Conservation (phyloP, 23 tunicate genomes). For the Styela plicata region DNA sequence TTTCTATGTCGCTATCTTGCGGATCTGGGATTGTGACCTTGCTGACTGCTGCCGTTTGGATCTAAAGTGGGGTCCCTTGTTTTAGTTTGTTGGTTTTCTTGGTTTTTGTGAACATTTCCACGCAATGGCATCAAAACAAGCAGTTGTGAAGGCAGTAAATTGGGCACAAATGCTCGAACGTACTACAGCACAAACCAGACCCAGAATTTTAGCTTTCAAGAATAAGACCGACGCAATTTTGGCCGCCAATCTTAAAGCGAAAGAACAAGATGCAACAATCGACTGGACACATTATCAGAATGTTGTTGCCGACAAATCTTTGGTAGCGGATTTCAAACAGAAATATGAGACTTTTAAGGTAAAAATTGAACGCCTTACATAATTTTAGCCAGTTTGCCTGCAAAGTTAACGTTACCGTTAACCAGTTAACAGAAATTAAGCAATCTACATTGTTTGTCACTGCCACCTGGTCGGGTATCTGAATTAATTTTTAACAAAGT, state of each 20-base stretch:
- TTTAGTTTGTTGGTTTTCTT: too few relatives aligned
- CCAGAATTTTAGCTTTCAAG: conserved; percentile 75
- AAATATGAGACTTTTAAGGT: conserved; percentile 55
- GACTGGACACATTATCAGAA: conserved; percentile 79
- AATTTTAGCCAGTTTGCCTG: too few relatives aligned
- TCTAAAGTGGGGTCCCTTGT: too few relatives aligned
- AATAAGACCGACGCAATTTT: conserved; percentile 83
- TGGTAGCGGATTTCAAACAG: conserved; percentile 84
- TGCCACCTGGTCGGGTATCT: too few relatives aligned
- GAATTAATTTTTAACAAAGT: too few relatives aligned
- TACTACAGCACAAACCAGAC: conserved; percentile 60
- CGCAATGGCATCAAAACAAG: conserved; percentile 56
- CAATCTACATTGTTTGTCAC: too few relatives aligned
- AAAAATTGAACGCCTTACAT: background rate
- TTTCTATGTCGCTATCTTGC: too few relatives aligned
- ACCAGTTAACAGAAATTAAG: too few relatives aligned
- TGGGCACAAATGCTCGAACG: conserved; percentile 75
- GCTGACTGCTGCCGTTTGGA: too few relatives aligned
- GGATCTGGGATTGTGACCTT: too few relatives aligned
- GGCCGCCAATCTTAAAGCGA: conserved; percentile 75
- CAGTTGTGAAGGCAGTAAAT: conserved; percentile 58
- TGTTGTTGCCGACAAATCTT: conserved; percentile 66
- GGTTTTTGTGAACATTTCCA: too few relatives aligned
- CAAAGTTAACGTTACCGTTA: too few relatives aligned
- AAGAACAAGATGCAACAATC: conserved; percentile 55